Evolutionary conservation across 2,888 invertebrate genomes (phyloP).

Genomic region (Rosalia funebris): DNA sequence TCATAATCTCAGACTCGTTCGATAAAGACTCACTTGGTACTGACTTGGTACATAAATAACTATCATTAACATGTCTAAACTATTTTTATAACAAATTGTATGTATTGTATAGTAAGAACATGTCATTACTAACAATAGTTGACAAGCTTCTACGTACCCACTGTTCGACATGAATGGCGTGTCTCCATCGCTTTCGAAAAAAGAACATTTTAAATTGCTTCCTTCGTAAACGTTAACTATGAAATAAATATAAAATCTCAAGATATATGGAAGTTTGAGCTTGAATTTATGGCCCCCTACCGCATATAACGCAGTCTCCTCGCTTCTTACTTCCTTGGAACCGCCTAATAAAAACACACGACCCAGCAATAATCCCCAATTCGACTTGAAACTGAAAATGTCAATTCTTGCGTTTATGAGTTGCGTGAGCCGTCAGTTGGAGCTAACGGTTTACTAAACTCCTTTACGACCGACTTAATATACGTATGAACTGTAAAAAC

Average conservation of each 20-base stretch:
- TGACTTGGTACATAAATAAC: too few relatives aligned
- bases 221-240: background rate
- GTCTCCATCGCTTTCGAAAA: background rate
- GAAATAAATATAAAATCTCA: background rate
- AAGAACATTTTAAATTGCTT: background rate
- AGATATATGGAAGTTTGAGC: background rate
- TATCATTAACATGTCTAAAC: too few relatives aligned
- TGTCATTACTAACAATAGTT: too few relatives aligned
- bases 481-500: constrained; percentile 26
- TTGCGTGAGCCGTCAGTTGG: constrained; percentile 13
- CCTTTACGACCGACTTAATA: constrained; percentile 25
- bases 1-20: too few relatives aligned
- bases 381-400: background rate
- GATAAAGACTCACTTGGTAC: too few relatives aligned
- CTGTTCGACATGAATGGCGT: too few relatives aligned
- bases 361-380: background rate
- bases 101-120: too few relatives aligned
- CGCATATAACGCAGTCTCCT: background rate
- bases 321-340: background rate
- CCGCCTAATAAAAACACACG: background rate
- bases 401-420: constrained; percentile 7
- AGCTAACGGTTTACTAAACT: constrained; percentile 15
- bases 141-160: too few relatives aligned
- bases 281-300: background rate
- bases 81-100: too few relatives aligned